A percentile compares a stretch with the other conserved stretches of the same genome.
Conservation (phyloP, 2,797 vertebrate species). For the Morelia viridis region DNA sequence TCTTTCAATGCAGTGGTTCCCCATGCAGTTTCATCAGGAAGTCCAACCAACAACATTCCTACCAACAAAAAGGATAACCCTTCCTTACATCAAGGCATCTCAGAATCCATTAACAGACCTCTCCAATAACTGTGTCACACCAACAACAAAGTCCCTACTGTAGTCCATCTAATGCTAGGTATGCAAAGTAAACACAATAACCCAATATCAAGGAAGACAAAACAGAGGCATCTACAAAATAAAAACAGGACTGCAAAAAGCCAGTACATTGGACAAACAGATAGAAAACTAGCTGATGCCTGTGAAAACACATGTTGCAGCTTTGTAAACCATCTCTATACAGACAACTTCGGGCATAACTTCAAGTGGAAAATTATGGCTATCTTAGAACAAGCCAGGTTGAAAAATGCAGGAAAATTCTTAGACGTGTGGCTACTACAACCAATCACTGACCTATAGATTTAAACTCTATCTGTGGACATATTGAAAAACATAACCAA, state of each 20-base stretch:
- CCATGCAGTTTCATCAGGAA: too few relatives aligned
- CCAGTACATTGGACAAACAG: not conserved
- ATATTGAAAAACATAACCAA: not conserved
- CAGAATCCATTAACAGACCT: not conserved
- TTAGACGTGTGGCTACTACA: not conserved
- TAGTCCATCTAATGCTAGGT: not conserved
- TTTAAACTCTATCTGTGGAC: not conserved
- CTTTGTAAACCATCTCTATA: not conserved
- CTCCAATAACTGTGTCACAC: not conserved
- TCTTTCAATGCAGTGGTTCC: too few relatives aligned
- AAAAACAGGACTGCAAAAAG: not conserved
- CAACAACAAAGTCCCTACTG: not conserved
- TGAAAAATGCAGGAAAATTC: not conserved
- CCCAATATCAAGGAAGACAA: not conserved
- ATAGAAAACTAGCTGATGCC: not conserved
- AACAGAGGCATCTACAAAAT: not conserved
- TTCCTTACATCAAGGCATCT: not conserved
- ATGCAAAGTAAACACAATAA: not conserved
- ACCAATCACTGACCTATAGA: not conserved
- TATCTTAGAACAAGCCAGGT: not conserved
- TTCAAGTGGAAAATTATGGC: not conserved
- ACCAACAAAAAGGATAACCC: too few relatives aligned
- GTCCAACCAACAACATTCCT: too few relatives aligned
- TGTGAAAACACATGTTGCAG: not conserved
- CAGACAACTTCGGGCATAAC: not conserved